Evolutionary conservation across 2,888 invertebrate species (phyloP).

Genomic region (Aricia artaxerxes): DNA sequence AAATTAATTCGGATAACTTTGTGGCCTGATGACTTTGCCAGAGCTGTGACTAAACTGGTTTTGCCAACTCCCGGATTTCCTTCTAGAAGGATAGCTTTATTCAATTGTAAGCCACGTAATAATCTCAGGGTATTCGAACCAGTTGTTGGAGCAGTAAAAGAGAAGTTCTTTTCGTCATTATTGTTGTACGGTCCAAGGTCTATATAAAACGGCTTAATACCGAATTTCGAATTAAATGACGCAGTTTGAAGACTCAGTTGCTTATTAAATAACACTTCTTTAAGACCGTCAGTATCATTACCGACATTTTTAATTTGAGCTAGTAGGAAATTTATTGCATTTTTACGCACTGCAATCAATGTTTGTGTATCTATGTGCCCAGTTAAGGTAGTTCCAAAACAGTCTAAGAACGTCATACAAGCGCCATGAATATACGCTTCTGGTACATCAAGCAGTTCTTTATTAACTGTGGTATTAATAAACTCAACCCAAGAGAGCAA

Average conservation of each 20-base stretch:
- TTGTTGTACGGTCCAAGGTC: slow-evolving; percentile 68
- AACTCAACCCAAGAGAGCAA: slow-evolving; percentile 95
- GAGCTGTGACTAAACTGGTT: slow-evolving; percentile 94
- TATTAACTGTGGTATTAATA: slow-evolving; percentile 83
- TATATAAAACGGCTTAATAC: slow-evolving; percentile 89
- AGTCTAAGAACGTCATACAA: slow-evolving; percentile 94
- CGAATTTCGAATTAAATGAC: slow-evolving; percentile 76
- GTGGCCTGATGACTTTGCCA: slow-evolving; percentile 92
- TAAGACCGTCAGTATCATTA: slow-evolving; percentile 56
- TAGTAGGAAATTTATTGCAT: slow-evolving; percentile 80
- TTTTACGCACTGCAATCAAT: slow-evolving; percentile 65
- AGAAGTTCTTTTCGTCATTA: slow-evolving; percentile 74
- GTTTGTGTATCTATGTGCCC: slow-evolving; percentile 83
- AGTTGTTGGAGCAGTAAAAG: slow-evolving; percentile 89
- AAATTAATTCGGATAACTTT: slow-evolving; percentile 95
- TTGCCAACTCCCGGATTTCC: slow-evolving; percentile 99
- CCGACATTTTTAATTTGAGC: slow-evolving; percentile 73
- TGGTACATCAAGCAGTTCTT: slow-evolving; percentile 66
- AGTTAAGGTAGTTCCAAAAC: slow-evolving; percentile 91
- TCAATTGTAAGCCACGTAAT: slow-evolving; percentile 92
- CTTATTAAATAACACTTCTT: slow-evolving; percentile 59
- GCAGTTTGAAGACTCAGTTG: slow-evolving; percentile 60
- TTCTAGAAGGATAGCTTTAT: slow-evolving; percentile 96
- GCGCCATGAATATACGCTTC: slow-evolving; percentile 94
- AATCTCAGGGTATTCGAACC: slow-evolving; percentile 90